Conservation (phyloP, 2,113 vertebrate species). For the Oryzias woworae region DNA sequence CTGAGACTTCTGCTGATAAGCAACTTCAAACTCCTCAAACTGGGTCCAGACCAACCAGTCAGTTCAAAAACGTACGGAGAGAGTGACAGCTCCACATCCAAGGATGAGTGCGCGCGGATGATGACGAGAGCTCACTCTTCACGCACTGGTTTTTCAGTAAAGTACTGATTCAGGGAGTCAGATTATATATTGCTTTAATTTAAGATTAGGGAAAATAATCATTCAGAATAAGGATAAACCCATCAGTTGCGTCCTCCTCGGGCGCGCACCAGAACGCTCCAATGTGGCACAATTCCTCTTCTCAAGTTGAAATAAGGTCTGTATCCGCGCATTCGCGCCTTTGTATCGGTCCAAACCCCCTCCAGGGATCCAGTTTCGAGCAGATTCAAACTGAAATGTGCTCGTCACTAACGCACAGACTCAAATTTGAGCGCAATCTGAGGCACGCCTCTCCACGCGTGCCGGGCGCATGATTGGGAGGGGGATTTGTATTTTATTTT, state of each 20-base stretch:
- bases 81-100: slow-evolving; percentile 35
- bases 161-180: neutral
- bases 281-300: slow-evolving; percentile 31
- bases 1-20: neutral
- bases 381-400: slow-evolving; percentile 36
- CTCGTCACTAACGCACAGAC: slow-evolving; percentile 20
- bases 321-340: neutral
- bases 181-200: neutral
- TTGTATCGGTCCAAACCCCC: neutral
- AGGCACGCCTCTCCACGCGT: slow-evolving; percentile 66
- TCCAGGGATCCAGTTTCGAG: neutral
- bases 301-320: neutral
- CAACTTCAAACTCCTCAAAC: slow-evolving; percentile 33
- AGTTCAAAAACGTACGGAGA: slow-evolving; percentile 4
- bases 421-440: slow-evolving; percentile 59
- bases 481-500: slow-evolving; percentile 34
- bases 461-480: slow-evolving; percentile 62
- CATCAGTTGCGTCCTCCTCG: slow-evolving; percentile 1
- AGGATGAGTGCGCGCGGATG: slow-evolving; percentile 37
- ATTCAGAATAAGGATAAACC: neutral
- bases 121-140: slow-evolving; percentile 8
- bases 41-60: slow-evolving; percentile 11
- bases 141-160: neutral
- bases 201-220: slow-evolving; percentile 4
- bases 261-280: slow-evolving; percentile 43